Percentiles rank a stretch among this genome's conserved stretches.
Conservation (phyloP, 2,888 invertebrate species). For the Trichopoda pennipes region DNA sequence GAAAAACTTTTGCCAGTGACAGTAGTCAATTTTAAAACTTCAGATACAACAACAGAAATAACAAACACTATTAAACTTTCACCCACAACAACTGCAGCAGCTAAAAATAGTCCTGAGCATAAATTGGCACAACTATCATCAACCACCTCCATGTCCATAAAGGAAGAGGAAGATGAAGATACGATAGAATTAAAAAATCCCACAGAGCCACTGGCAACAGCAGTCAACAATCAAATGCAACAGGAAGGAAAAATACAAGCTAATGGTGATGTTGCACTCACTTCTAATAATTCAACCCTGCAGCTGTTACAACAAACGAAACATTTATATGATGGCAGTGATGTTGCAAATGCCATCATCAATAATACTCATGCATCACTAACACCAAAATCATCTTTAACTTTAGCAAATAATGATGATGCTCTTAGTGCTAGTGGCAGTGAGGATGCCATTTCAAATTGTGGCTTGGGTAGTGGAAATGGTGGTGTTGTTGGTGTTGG, state of each 20-base stretch:
- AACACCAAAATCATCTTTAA: constrained; percentile 76
- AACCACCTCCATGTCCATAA: constrained; percentile 76
- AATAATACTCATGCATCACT: constrained; percentile 67
- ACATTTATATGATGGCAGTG: constrained; percentile 56
- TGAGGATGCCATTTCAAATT: constrained; percentile 73
- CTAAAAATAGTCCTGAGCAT: constrained; percentile 68
- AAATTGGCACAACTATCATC: constrained; percentile 72
- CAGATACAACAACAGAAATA: constrained; percentile 26
- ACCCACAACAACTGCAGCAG: constrained; percentile 44
- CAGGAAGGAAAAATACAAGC: constrained; percentile 35
- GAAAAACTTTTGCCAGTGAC: constrained; percentile 74
- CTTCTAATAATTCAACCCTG: constrained; percentile 5
- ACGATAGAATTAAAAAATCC: constrained; percentile 63
- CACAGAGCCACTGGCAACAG: neutral
- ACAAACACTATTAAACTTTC: constrained; percentile 43
- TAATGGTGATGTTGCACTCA: neutral
- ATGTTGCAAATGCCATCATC: constrained; percentile 58
- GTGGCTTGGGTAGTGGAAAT: constrained; percentile 51
- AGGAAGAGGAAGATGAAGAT: constrained; percentile 77
- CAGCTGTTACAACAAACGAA: constrained; percentile 33
- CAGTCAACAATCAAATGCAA: constrained; percentile 37
- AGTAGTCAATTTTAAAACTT: constrained; percentile 64
- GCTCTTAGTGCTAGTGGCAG: constrained; percentile 74
- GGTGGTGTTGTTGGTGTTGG: neutral
- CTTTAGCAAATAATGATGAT: constrained; percentile 73